Evolutionary conservation across 2,888 invertebrate genomes (phyloP).

Genomic region (Dryococelus australis): DNA sequence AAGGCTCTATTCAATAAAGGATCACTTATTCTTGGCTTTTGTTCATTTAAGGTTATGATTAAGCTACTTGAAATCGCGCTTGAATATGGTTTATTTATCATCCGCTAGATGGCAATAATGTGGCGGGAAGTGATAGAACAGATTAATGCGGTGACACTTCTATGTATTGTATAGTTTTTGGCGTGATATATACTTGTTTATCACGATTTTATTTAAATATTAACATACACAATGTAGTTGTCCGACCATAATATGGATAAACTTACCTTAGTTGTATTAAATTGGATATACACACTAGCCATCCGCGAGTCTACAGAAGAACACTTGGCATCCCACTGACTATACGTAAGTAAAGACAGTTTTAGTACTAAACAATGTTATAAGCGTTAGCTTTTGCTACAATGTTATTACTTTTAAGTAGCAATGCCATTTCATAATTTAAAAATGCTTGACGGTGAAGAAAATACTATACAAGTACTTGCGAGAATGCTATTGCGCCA

Average conservation of each 20-base stretch:
- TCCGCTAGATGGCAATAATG: not conserved
- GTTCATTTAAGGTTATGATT: no score
- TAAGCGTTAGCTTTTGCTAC: not conserved
- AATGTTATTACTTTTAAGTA: not conserved
- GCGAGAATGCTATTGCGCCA: constrained; percentile 51
- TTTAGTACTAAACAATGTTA: not conserved
- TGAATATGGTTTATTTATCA: not conserved
- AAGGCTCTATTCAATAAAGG: no score
- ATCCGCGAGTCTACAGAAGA: not conserved
- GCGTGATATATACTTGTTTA: not conserved
- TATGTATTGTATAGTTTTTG: not conserved
- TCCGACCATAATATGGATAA: not conserved
- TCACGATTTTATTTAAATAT: not conserved
- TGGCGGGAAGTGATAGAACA: not conserved
- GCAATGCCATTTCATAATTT: not conserved
- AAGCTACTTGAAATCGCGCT: not conserved
- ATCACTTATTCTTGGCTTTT: no score
- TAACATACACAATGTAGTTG: not conserved
- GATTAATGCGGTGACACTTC: not conserved
- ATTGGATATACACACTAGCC: not conserved
- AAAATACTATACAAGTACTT: constrained; percentile 44
- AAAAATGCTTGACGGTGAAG: constrained; percentile 31
- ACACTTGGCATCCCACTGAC: not conserved
- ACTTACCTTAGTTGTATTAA: not conserved
- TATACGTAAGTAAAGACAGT: not conserved